A percentile compares a stretch with the other conserved stretches of the same genome.
Evolutionary conservation across 1,140 invertebrate genomes (phyloP).

Genomic region (Drosophila santomea): DNA sequence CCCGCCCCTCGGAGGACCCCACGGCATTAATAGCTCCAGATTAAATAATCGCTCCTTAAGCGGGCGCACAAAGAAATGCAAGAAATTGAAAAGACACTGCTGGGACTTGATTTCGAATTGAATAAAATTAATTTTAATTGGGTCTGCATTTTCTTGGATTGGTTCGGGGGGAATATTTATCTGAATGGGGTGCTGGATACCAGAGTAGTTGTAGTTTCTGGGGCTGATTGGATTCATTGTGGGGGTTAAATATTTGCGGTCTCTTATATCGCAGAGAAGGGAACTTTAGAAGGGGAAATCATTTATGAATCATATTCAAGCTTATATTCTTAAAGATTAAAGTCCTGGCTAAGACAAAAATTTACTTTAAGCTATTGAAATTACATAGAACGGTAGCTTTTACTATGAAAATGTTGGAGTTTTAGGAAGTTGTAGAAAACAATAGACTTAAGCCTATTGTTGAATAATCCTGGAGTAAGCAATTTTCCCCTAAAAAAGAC

Average conservation of each 20-base stretch:
- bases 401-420: no score
- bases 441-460: background rate
- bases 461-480: background rate
- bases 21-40: slow-evolving; percentile 73
- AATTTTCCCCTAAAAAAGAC: slow-evolving; percentile 24
- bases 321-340: no score
- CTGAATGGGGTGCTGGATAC: slow-evolving; percentile 2
- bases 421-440: no score
- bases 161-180: slow-evolving; percentile 2
- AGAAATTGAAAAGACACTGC: slow-evolving; percentile 67
- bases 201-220: slow-evolving; percentile 4
- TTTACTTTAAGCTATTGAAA: no score
- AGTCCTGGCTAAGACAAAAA: background rate
- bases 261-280: background rate
- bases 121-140: slow-evolving; percentile 80
- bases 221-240: slow-evolving; percentile 19
- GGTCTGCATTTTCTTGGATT: slow-evolving; percentile 30
- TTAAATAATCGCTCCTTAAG: slow-evolving; percentile 79
- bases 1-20: slow-evolving; percentile 5
- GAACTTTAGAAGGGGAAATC: background rate
- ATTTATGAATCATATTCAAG: background rate
- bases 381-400: no score
- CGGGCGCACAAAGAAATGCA: slow-evolving; percentile 63
- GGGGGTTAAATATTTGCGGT: background rate
- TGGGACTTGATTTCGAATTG: slow-evolving; percentile 74